A percentile compares a stretch with the other conserved stretches of the same genome.
Conservation (phyloP, 2,113 vertebrate genomes). For the Elephantulus edwardii region DNA sequence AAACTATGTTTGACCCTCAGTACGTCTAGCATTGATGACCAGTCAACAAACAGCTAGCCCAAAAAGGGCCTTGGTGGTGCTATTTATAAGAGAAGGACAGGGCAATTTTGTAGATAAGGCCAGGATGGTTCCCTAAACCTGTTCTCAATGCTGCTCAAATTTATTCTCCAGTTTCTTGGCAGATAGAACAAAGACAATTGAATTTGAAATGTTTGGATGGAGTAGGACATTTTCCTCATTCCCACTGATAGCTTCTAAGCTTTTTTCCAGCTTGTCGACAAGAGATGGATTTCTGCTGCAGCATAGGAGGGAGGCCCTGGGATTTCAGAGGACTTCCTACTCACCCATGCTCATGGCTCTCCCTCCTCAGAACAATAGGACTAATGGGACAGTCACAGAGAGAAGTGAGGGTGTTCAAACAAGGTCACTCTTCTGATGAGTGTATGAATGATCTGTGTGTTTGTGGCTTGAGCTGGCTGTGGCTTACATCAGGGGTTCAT, state of each 20-base stretch:
- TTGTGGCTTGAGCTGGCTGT: too few species aligned
- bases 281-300: not conserved
- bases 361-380: not conserved
- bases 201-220: not conserved
- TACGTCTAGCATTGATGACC: not conserved
- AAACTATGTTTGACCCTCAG: not conserved
- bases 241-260: not conserved
- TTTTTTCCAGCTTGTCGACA: not conserved
- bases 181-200: not conserved
- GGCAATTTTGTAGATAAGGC: not conserved
- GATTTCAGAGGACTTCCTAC: not conserved
- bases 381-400: not conserved
- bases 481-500: not conserved
- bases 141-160: not conserved
- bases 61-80: not conserved
- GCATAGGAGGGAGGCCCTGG: not conserved
- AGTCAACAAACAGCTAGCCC: not conserved
- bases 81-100: not conserved
- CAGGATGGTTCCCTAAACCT: not conserved
- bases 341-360: not conserved
- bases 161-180: not conserved
- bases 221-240: conserved; percentile 3
- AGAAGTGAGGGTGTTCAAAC: not conserved
- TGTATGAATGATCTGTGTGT: not conserved
- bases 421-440: not conserved